Evolutionary conservation across 2,113 vertebrate species (phyloP).

Genomic region (Jaculus jaculus): DNA sequence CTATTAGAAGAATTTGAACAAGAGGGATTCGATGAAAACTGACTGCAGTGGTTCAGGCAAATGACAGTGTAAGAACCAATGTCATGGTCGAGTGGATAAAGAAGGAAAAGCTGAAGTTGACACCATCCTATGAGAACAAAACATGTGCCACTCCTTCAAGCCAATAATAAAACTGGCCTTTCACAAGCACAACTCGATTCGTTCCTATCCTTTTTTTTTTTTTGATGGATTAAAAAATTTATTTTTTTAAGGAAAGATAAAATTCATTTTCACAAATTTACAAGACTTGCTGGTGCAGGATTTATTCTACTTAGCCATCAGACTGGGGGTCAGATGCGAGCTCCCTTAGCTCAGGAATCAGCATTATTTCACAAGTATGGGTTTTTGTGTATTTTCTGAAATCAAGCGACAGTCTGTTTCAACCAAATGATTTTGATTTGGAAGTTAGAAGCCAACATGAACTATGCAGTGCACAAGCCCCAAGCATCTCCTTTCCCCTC

Average conservation of each 20-base stretch:
- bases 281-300: constrained; percentile 94
- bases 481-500: constrained; percentile 77
- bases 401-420: constrained; percentile 76
- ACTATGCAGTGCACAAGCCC: constrained; percentile 69
- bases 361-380: no score
- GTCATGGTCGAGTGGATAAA: background rate
- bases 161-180: constrained; percentile 8
- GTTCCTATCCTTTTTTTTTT: no score
- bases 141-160: background rate
- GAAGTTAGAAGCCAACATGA: no score
- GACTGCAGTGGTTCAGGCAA: background rate
- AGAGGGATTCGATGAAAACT: background rate
- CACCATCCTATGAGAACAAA: background rate
- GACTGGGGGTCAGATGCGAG: constrained; percentile 84
- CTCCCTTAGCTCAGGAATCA: no score
- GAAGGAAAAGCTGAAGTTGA: constrained; percentile 4
- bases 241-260: constrained; percentile 87
- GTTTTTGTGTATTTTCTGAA: constrained; percentile 61
- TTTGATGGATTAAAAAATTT: no score
- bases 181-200: background rate
- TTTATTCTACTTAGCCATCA: no score
- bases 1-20: background rate
- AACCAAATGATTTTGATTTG: constrained; percentile 76
- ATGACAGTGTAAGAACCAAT: constrained; percentile 7
- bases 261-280: constrained; percentile 89